Evolutionary conservation across 1,140 invertebrate species (phyloP).

Genomic region (Drosophila biarmipes): DNA sequence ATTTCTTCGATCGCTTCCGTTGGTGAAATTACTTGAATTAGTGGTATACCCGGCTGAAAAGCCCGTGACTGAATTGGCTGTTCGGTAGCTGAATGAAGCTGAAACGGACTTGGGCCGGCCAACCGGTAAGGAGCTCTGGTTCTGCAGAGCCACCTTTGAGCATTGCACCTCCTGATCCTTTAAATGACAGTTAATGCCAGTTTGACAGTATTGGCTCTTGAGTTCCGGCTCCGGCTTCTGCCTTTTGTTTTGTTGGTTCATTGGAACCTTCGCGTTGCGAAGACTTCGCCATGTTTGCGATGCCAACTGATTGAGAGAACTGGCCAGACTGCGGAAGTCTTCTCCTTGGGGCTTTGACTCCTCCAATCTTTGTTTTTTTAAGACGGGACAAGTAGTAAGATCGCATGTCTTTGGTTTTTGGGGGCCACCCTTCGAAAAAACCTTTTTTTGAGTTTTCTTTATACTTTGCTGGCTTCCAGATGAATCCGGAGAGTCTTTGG

Average conservation of each 20-base stretch:
- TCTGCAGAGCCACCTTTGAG: not conserved
- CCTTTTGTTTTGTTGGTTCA: not conserved
- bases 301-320: too few relatives aligned
- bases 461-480: not conserved
- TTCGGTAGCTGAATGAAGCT: not conserved
- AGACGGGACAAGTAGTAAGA: too few relatives aligned
- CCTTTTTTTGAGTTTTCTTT: not conserved
- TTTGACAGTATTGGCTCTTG: not conserved
- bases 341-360: not conserved
- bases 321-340: not conserved
- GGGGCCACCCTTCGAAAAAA: not conserved
- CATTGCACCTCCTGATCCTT: conserved; percentile 24
- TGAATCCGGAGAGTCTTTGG: too few relatives aligned
- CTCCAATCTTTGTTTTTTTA: not conserved
- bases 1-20: not conserved
- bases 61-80: not conserved
- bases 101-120: not conserved
- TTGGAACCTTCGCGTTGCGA: not conserved
- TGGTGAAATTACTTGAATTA: not conserved
- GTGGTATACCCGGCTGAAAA: not conserved
- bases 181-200: not conserved
- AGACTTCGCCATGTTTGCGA: not conserved
- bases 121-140: too few relatives aligned
- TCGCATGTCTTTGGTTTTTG: not conserved
- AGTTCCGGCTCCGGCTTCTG: not conserved